These are phyloP conservation scores for Oscheius onirici DNA, from an alignment of 2,888 invertebrate genomes.

Conservation along the genomic window DNA sequence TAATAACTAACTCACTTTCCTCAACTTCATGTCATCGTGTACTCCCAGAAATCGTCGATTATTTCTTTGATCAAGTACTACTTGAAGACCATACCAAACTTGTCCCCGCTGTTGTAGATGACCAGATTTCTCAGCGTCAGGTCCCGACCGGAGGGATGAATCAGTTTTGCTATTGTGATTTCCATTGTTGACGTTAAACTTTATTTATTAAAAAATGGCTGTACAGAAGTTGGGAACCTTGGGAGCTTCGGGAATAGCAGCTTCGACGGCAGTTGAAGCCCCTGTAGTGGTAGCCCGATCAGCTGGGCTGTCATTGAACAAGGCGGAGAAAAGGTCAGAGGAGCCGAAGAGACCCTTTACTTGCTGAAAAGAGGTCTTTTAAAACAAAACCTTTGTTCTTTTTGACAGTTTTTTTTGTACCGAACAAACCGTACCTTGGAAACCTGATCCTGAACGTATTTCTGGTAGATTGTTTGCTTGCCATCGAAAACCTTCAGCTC, in stretches of 20 bases:
- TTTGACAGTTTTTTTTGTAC: background rate
- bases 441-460: slow-evolving; percentile 55
- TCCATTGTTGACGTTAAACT: slow-evolving; percentile 2
- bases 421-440: slow-evolving; percentile 43
- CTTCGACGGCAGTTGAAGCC: slow-evolving; percentile 43
- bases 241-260: slow-evolving; percentile 58
- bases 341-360: slow-evolving; percentile 66
- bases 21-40: no score
- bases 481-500: slow-evolving; percentile 64
- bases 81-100: no score
- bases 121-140: no score
- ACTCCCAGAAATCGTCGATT: no score
- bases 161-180: background rate
- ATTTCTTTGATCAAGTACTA: no score
- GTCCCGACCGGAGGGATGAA: no score
- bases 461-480: slow-evolving; percentile 61
- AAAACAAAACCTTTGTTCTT: background rate
- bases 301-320: slow-evolving; percentile 47
- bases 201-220: slow-evolving; percentile 59
- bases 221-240: slow-evolving; percentile 69
- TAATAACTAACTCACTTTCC: no score
- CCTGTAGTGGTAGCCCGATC: slow-evolving; percentile 31
- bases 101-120: no score
- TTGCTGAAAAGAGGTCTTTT: slow-evolving; percentile 49
- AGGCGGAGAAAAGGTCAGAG: slow-evolving; percentile 53